These are phyloP conservation scores for Acarapis woodi DNA, from an alignment of 1,140 invertebrate species.

Conservation along the genomic window DNA sequence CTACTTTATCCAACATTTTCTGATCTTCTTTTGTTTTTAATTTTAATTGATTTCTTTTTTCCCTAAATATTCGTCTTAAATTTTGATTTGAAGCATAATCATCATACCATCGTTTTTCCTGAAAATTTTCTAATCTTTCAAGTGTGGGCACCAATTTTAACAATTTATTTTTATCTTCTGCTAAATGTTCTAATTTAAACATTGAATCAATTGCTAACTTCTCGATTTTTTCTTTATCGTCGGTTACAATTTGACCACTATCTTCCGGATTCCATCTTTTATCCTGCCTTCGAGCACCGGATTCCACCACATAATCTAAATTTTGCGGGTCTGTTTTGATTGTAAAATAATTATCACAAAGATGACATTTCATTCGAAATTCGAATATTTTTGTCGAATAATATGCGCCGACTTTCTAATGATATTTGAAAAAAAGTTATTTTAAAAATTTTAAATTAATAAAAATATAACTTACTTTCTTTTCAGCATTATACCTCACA, in stretches of 20 bases:
- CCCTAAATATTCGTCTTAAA: conserved; percentile 49
- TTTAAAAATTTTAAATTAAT: too few relatives aligned
- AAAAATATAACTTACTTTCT: too few relatives aligned
- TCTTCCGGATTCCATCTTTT: conserved; percentile 88
- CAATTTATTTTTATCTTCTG: conserved; percentile 39
- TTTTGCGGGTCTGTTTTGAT: conserved; percentile 99
- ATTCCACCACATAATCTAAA: conserved; percentile 81
- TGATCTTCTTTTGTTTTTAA: conserved; percentile 32
- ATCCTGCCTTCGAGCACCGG: conserved; percentile 78
- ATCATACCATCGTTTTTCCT: conserved; percentile 42
- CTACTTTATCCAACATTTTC: conserved; percentile 38
- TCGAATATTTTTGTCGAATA: conserved; percentile 91
- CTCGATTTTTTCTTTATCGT: conserved; percentile 53
- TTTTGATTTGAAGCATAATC: conserved; percentile 61
- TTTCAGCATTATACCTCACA: conserved; percentile 94
- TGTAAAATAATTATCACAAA: conserved; percentile 89
- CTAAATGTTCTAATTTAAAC: conserved; percentile 74
- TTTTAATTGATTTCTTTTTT: conserved; percentile 41
- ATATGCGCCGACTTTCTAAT: conserved; percentile 93
- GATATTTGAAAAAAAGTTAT: too few relatives aligned
- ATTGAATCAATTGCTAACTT: conserved; percentile 74
- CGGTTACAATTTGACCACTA: conserved; percentile 51
- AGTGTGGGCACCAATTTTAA: conserved; percentile 36
- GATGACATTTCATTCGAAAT: conserved; percentile 96
- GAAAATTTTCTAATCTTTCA: conserved; percentile 37